Conservation (phyloP, 2,113 vertebrate species). For the Nycticryphes semicollaris region DNA sequence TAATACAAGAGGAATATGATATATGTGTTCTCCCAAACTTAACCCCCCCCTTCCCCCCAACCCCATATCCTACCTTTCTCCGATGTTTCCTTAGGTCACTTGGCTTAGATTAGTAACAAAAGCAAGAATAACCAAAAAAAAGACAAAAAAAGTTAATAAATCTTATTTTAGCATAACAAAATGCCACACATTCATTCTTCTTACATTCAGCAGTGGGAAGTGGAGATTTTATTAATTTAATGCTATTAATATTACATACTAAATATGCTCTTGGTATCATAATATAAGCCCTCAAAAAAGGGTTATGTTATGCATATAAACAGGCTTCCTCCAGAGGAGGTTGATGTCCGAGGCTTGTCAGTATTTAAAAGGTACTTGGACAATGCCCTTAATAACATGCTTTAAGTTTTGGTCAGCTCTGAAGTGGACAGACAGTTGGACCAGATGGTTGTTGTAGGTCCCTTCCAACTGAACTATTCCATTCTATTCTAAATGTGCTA, state of each 20-base stretch:
- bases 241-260: background rate
- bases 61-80: slow-evolving; percentile 86
- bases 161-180: background rate
- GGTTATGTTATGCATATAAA: background rate
- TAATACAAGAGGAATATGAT: background rate
- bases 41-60: background rate
- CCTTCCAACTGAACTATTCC: background rate
- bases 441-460: background rate
- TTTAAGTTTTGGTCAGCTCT: background rate
- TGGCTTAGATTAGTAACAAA: slow-evolving; percentile 79
- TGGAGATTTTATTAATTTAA: background rate
- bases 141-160: slow-evolving; percentile 40
- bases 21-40: background rate
- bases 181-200: background rate
- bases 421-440: background rate
- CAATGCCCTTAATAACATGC: background rate
- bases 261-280: background rate
- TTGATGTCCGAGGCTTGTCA: background rate
- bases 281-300: background rate
- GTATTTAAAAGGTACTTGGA: background rate
- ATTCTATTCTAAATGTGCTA: background rate
- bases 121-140: slow-evolving; percentile 17
- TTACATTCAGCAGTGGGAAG: background rate
- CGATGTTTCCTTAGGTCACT: slow-evolving; percentile 97
- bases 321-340: background rate